Percentiles rank a stretch among this genome's conserved stretches.
Evolutionary conservation across 2,797 vertebrate species (phyloP).

Genomic region (Podarcis siculus): DNA sequence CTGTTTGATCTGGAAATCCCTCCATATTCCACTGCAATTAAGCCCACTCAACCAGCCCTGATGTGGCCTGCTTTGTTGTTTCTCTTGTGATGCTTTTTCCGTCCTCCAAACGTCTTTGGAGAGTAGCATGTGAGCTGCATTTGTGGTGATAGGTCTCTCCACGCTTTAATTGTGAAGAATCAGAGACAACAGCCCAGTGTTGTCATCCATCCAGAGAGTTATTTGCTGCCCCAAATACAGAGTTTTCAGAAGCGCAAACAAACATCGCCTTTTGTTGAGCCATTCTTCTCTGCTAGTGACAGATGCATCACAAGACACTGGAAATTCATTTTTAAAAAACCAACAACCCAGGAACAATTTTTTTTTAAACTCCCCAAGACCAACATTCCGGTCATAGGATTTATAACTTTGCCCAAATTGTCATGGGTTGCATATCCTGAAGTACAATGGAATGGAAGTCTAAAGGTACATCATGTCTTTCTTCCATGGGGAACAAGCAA

Average conservation of each 20-base stretch:
- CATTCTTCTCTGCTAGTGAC: conserved; percentile 49
- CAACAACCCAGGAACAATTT: conserved; percentile 43
- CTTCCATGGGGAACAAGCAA: neutral
- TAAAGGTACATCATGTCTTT: conserved; percentile 53
- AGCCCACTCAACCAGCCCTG: conserved; percentile 61
- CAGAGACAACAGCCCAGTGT: conserved; percentile 69
- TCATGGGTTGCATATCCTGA: conserved; percentile 60
- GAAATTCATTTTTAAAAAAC: conserved; percentile 39
- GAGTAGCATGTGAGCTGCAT: conserved; percentile 66
- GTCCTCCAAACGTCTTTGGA: conserved; percentile 47
- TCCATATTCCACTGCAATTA: conserved; percentile 43
- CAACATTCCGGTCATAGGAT: conserved; percentile 52
- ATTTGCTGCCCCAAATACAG: conserved; percentile 48
- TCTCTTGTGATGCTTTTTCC: conserved; percentile 69
- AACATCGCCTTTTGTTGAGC: conserved; percentile 66
- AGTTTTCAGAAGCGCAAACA: conserved; percentile 50
- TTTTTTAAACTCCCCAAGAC: conserved; percentile 32
- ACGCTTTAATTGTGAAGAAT: conserved; percentile 67
- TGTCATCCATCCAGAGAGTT: conserved; percentile 46
- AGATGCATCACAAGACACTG: conserved; percentile 59
- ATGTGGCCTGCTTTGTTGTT: conserved; percentile 46
- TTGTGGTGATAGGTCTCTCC: conserved; percentile 62
- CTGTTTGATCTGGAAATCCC: conserved; percentile 29
- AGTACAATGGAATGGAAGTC: conserved; percentile 34
- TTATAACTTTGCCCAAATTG: conserved; percentile 6